Conservation (phyloP, 2,113 vertebrate species). For the Elephantulus edwardii region DNA sequence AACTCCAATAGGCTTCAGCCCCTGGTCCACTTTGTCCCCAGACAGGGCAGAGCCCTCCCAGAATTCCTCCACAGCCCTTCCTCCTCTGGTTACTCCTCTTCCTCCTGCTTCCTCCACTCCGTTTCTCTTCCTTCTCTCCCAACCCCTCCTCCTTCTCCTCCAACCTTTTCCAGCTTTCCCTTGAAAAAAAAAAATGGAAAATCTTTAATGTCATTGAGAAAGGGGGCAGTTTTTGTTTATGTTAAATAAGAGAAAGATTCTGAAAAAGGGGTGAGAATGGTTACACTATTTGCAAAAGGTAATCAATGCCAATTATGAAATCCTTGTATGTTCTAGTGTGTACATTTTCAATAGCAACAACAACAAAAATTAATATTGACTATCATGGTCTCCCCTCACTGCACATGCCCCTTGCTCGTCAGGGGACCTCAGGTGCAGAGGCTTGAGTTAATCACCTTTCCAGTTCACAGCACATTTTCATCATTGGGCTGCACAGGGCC, state of each 20-base stretch:
- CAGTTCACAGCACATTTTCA: not conserved
- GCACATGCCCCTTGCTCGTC: not conserved
- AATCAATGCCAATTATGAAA: not conserved
- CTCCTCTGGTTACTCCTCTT: not conserved
- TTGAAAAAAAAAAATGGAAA: not conserved
- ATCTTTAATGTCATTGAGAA: not conserved
- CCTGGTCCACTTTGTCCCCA: not conserved
- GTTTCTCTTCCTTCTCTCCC: not conserved
- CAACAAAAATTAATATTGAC: not conserved
- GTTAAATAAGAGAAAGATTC: not conserved
- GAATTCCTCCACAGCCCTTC: not conserved
- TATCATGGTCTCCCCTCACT: accelerated
- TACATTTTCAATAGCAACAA: not conserved
- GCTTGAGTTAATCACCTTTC: constrained; percentile 12
- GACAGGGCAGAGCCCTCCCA: not conserved
- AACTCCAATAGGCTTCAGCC: not conserved
- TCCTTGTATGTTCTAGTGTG: not conserved
- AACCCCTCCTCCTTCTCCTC: not conserved
- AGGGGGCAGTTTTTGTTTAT: not conserved
- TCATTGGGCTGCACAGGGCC: not conserved
- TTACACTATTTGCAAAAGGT: not conserved
- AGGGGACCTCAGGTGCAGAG: constrained; percentile 56
- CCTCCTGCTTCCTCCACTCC: not conserved
- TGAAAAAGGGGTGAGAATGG: not conserved
- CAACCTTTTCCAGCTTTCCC: not conserved